Percentiles rank a stretch among this genome's conserved stretches.
Conservation (phyloP, 2,113 vertebrate genomes). For the Grammomys surdaster region DNA sequence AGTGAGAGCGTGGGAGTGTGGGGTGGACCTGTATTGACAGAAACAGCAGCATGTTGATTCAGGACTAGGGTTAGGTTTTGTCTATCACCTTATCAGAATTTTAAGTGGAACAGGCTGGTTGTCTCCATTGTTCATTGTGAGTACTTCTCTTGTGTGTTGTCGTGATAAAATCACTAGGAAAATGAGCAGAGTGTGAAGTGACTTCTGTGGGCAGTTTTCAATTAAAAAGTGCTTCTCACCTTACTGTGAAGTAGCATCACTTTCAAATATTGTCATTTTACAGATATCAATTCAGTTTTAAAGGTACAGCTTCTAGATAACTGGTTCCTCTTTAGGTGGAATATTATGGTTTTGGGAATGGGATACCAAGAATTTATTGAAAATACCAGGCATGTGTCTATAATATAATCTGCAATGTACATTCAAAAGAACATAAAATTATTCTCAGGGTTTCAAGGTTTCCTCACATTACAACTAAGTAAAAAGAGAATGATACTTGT, state of each 20-base stretch:
- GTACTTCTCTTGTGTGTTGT: neutral
- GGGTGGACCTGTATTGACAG: neutral
- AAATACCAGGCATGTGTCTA: conserved; percentile 49
- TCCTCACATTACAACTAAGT: conserved; percentile 6
- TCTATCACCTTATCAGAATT: neutral
- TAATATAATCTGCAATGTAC: neutral
- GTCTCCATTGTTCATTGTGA: neutral
- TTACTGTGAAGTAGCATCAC: conserved; percentile 39
- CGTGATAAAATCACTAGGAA: neutral
- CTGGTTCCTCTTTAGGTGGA: conserved; percentile 24
- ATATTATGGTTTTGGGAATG: conserved; percentile 53
- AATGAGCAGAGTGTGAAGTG: conserved; percentile 28
- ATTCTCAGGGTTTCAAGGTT: conserved; percentile 41
- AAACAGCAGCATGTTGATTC: neutral
- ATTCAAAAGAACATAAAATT: conserved; percentile 32
- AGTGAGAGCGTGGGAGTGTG: neutral
- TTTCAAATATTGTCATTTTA: conserved; percentile 63
- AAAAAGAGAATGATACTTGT: conserved; percentile 14
- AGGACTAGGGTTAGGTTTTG: neutral
- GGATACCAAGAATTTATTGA: conserved; percentile 31
- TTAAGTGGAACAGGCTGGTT: conserved; percentile 30
- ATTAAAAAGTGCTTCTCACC: conserved; percentile 45
- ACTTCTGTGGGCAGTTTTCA: conserved; percentile 16
- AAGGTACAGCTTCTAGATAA: conserved; percentile 6
- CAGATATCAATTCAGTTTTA: conserved; percentile 49